Percentiles rank a stretch among this genome's conserved stretches.
phyloP scores from a whole-genome alignment of 2,113 vertebrate genomes.

The Columbina picui region DNA sequence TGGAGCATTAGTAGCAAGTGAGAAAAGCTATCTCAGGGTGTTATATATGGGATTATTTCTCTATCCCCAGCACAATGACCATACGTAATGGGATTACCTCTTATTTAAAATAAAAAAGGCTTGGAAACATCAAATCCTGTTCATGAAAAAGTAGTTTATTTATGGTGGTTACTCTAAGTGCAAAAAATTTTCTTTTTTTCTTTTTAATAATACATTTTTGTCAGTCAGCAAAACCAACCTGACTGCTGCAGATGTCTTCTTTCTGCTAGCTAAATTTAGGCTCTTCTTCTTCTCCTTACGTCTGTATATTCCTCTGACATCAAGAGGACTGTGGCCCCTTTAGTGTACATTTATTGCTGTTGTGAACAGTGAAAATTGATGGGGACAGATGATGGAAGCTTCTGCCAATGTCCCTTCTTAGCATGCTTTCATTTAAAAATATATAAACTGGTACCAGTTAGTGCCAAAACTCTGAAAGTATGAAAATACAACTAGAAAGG shows the following conservation, averaged over 20 bases:
- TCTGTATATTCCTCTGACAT: slow-evolving; percentile 23
- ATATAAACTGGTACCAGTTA: not conserved
- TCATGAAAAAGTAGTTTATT: not conserved
- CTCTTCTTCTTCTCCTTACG: not conserved
- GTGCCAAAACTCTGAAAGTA: not conserved
- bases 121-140: not conserved
- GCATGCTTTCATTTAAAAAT: not conserved
- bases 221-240: slow-evolving; percentile 16
- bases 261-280: slow-evolving; percentile 46
- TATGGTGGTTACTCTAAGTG: not conserved
- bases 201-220: not conserved
- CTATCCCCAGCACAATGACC: not conserved
- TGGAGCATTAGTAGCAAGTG: slow-evolving; percentile 9
- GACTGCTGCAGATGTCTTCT: slow-evolving; percentile 15
- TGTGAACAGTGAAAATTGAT: slow-evolving; percentile 39
- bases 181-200: not conserved
- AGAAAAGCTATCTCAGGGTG: slow-evolving; percentile 41
- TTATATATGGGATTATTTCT: slow-evolving; percentile 10
- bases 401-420: not conserved
- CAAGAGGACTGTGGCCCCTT: not conserved
- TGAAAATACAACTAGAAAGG: not conserved
- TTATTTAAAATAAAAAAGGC: slow-evolving; percentile 20
- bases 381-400: not conserved
- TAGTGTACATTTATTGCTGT: slow-evolving; percentile 25
- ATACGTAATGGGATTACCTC: not conserved